Conservation (phyloP, 2,797 vertebrate species). For the Tarsius wallacei region DNA sequence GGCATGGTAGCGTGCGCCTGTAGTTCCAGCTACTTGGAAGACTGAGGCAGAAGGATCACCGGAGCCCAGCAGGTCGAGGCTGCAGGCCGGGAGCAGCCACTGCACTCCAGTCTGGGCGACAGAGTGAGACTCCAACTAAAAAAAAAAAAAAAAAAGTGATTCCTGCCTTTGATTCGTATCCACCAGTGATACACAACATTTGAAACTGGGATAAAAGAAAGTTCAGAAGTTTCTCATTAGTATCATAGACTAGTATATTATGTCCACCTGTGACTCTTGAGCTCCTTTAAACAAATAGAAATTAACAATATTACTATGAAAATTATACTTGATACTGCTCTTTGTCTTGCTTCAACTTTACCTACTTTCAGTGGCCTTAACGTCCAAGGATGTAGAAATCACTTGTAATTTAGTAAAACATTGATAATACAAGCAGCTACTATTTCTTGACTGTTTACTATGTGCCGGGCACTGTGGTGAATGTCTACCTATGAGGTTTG, state of each 20-base stretch:
- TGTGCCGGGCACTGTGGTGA: not conserved
- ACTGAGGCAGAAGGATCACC: too few relatives aligned
- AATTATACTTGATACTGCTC: conserved; percentile 9
- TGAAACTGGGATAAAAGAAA: conserved; percentile 34
- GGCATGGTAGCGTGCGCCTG: too few relatives aligned
- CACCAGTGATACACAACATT: not conserved
- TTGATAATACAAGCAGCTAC: not conserved
- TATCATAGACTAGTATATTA: conserved; percentile 40
- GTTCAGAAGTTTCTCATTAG: not conserved
- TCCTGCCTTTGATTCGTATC: not conserved
- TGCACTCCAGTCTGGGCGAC: too few relatives aligned
- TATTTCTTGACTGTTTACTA: conserved; percentile 27
- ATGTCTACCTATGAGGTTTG: not conserved
- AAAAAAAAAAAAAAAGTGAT: not conserved
- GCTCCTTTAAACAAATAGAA: conserved; percentile 39
- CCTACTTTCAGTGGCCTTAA: not conserved
- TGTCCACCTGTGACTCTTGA: not conserved
- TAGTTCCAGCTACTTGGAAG: too few relatives aligned
- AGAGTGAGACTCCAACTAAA: too few relatives aligned
- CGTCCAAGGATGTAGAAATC: not conserved
- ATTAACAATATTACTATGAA: conserved; percentile 7
- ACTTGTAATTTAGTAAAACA: conserved; percentile 39
- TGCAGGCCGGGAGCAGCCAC: too few relatives aligned
- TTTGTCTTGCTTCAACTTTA: conserved; percentile 50
- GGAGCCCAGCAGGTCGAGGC: too few relatives aligned